phyloP scores from a whole-genome alignment of 2,888 invertebrate genomes.

The Chrysolina oricalcia region DNA sequence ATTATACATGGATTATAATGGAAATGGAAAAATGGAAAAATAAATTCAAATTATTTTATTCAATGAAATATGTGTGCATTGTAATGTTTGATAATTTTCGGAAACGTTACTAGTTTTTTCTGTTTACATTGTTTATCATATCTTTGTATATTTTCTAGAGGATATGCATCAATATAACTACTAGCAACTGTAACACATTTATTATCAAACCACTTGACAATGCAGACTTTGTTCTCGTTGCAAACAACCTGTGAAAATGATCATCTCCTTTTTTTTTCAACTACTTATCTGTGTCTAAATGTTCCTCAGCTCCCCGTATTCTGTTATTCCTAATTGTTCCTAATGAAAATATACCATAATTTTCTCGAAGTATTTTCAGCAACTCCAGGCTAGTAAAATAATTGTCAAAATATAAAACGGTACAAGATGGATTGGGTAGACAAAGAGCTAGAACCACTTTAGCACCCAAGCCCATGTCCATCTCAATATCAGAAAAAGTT shows the following conservation, averaged over 20 bases:
- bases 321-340: constrained; percentile 25
- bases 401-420: constrained; percentile 18
- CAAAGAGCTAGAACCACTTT: too few relatives aligned
- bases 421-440: background rate
- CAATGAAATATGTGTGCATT: constrained; percentile 54
- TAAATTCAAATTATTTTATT: too few relatives aligned
- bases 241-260: background rate
- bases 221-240: constrained; percentile 20
- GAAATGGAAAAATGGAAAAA: too few relatives aligned
- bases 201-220: constrained; percentile 55
- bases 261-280: constrained; percentile 16
- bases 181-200: too few relatives aligned
- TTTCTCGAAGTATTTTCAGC: background rate
- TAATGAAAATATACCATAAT: constrained; percentile 25
- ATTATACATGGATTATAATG: too few relatives aligned
- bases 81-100: constrained; percentile 52
- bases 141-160: constrained; percentile 9
- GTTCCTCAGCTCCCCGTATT: background rate
- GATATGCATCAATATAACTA: constrained; percentile 2
- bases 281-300: constrained; percentile 8
- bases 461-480: too few relatives aligned
- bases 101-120: constrained; percentile 39
- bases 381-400: background rate
- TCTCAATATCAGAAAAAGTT: too few relatives aligned
- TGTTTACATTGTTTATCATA: constrained; percentile 31